phyloP scores from a whole-genome alignment of 2,113 vertebrate genomes.

The Odobenus rosmarus region DNA sequence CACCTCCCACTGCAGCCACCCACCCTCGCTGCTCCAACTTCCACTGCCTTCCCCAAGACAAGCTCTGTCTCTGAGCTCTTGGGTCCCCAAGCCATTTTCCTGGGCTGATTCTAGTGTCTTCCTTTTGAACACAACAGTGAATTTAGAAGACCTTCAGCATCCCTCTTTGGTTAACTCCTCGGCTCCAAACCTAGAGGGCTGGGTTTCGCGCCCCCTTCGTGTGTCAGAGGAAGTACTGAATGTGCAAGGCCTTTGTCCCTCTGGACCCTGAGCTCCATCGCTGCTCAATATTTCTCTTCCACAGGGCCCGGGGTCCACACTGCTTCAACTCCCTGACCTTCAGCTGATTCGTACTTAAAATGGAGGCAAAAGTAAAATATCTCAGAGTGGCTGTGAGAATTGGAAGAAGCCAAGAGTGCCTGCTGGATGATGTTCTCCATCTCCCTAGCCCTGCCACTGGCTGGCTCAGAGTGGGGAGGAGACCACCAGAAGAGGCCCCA shows the following conservation, averaged over 20 bases:
- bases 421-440: background rate
- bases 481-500: background rate
- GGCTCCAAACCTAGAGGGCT: background rate
- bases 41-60: background rate
- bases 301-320: background rate
- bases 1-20: background rate
- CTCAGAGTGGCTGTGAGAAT: background rate
- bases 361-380: background rate
- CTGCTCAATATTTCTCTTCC: background rate
- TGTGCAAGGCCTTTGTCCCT: background rate
- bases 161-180: background rate
- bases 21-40: accelerated
- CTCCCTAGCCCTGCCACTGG: accelerated
- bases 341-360: background rate
- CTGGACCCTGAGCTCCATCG: background rate
- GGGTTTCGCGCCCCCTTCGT: background rate
- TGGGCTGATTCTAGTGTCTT: background rate
- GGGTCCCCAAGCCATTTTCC: background rate
- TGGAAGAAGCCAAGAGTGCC: background rate
- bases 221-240: background rate
- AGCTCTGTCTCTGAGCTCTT: background rate
- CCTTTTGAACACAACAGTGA: background rate
- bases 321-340: background rate
- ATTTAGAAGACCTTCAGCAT: background rate
- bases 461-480: background rate